A percentile compares a stretch with the other conserved stretches of the same genome.
phyloP scores from a whole-genome alignment of 2,888 invertebrate genomes.

The Meiosimyza decipiens region DNA sequence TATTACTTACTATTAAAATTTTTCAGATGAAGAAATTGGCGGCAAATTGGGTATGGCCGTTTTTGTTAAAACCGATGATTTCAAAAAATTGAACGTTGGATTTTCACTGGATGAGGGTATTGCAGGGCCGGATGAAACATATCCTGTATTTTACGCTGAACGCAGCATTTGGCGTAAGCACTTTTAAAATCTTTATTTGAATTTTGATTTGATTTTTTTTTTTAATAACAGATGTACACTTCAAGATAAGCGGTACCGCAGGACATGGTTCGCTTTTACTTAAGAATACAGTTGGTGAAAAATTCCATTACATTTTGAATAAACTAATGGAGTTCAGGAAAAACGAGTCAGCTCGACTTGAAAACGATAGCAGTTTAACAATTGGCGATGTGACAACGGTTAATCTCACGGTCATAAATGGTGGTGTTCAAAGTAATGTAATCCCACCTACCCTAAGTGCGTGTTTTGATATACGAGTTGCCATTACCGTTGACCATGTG shows the following conservation, averaged over 20 bases:
- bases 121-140: conserved; percentile 76
- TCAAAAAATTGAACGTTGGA: conserved; percentile 78
- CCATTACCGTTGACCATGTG: conserved; percentile 70
- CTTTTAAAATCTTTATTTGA: neutral
- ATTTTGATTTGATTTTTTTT: neutral
- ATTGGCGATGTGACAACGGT: conserved; percentile 81
- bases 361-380: conserved; percentile 67
- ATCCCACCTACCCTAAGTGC: conserved; percentile 78
- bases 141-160: conserved; percentile 73
- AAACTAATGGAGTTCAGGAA: conserved; percentile 74
- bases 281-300: conserved; percentile 79
- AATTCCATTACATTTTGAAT: conserved; percentile 73
- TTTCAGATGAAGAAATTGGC: conserved; percentile 73
- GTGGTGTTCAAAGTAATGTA: conserved; percentile 86
- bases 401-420: conserved; percentile 77
- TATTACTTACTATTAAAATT: too few species aligned
- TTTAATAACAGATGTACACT: conserved; percentile 70
- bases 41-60: conserved; percentile 77
- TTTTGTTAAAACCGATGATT: conserved; percentile 75
- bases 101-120: conserved; percentile 86
- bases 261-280: conserved; percentile 83
- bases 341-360: conserved; percentile 70
- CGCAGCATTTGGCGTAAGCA: conserved; percentile 77
- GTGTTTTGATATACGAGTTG: conserved; percentile 75
- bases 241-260: conserved; percentile 77